These are phyloP conservation scores for Melitaea cinxia DNA, from an alignment of 1,140 invertebrate genomes.

Conservation along the genomic window DNA sequence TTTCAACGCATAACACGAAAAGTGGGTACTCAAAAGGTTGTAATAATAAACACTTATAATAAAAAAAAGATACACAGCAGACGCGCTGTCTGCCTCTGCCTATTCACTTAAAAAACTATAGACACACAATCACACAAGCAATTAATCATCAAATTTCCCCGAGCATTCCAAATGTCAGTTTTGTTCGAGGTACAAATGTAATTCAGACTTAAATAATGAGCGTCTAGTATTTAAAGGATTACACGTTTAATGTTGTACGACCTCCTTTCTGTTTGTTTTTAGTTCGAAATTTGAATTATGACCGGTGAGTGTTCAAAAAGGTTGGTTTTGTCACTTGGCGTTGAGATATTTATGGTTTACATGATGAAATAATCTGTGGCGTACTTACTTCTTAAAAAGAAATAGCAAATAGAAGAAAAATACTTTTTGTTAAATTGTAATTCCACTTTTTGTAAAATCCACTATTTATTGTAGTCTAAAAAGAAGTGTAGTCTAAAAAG, in stretches of 20 bases:
- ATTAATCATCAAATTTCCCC: conserved; percentile 30
- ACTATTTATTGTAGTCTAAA: too few species aligned
- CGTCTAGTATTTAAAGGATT: conserved; percentile 25
- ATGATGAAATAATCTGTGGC: background rate
- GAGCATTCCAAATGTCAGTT: conserved; percentile 22
- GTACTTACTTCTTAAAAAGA: too few species aligned
- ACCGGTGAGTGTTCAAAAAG: background rate
- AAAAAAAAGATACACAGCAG: conserved; percentile 21
- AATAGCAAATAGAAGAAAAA: too few species aligned
- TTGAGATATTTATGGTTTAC: background rate
- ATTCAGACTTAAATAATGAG: conserved; percentile 31
- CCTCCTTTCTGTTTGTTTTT: conserved; percentile 14
- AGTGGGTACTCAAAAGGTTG: background rate
- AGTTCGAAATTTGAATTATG: conserved; percentile 7
- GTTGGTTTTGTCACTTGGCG: background rate
- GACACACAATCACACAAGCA: background rate
- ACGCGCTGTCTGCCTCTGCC: conserved; percentile 18
- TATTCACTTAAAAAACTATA: conserved; percentile 18
- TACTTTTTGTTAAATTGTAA: too few species aligned
- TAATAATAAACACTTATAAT: background rate
- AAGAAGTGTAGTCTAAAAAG: too few species aligned
- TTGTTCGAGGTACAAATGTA: conserved; percentile 22
- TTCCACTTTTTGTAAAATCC: too few species aligned
- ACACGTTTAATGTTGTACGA: conserved; percentile 21
- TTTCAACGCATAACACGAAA: too few species aligned